Evolutionary conservation across 64 coral and sea anemone genomes (phyloP), one percentile per base, ranked within the genome.

Genomic region (Anthopleura sola): DNA sequence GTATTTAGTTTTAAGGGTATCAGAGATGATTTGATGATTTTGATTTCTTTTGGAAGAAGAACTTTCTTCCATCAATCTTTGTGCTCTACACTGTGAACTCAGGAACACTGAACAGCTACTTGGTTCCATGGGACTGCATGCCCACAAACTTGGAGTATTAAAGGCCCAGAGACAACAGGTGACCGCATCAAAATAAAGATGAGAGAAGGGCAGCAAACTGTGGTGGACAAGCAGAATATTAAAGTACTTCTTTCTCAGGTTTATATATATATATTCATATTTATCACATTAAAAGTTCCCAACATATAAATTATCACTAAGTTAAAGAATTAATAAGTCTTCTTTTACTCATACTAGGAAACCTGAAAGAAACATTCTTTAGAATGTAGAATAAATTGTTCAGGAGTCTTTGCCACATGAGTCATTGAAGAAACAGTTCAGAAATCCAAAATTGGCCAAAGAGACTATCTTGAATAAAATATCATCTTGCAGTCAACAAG

Each of bases 201-300:
- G 32, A 87, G 37, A 37, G n/a, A 46, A 79, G 86, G 86, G 13
- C 86, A 87, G 74, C 49, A 87, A 38, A 69, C 84, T 37, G 60
- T 47, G 9, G 21, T 85, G 2, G 24, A 17, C 13, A 85, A 69
- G 60, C 71, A 87, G 16, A 64, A 87, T 24, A 80, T 80, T 53
- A 50, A 36, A 55, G 53, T 87, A 49, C n/a, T 9, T 87, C 86
- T 24, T 79, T 87, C 26, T 87, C 86, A 21, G 86, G 86, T 87
- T 55, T 23, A 21, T 74, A 66, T n/a, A n/a, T n/a, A n/a, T 64
- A 20, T 13, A 78, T 12, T 53, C 7, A 53, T n/a, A n/a, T n/a
- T n/a, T n/a, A n/a, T n/a, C n/a, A n/a, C n/a, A n/a, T n/a, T n/a
- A n/a, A n/a, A n/a, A n/a, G n/a, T n/a, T n/a, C n/a, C n/a, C n/a